Conservation (phyloP, 1,140 invertebrate genomes). For the Zaprionus ornatus region DNA sequence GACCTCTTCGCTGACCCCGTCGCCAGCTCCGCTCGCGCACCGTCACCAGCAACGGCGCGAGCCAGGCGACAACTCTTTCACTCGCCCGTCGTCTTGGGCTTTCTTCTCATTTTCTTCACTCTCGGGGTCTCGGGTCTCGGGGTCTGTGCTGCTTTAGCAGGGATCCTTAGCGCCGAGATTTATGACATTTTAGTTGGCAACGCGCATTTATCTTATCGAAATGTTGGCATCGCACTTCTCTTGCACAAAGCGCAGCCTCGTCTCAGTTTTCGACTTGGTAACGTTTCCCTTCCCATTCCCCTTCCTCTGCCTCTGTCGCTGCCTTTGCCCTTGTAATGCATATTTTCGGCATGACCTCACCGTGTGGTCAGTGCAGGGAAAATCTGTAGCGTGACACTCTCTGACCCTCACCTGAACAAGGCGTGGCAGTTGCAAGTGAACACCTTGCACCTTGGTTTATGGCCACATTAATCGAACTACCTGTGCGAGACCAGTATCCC, state of each 20-base stretch:
- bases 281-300: slow-evolving; percentile 2
- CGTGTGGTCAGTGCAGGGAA: slow-evolving; percentile 35
- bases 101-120: slow-evolving; percentile 57
- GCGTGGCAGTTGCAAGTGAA: not conserved
- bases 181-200: slow-evolving; percentile 83
- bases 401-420: not conserved
- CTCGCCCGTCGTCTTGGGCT: slow-evolving; percentile 47
- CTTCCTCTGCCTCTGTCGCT: not conserved
- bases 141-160: slow-evolving; percentile 40
- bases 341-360: slow-evolving; percentile 68
- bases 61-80: slow-evolving; percentile 72
- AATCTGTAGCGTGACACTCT: slow-evolving; percentile 37
- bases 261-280: not conserved
- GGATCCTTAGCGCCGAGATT: slow-evolving; percentile 81
- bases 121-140: slow-evolving; percentile 2
- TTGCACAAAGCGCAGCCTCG: slow-evolving; percentile 19
- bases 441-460: slow-evolving; percentile 33
- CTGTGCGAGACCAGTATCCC: slow-evolving; percentile 33
- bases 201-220: slow-evolving; percentile 83
- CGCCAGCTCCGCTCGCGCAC: slow-evolving; percentile 6
- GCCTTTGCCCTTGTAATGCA: slow-evolving; percentile 43
- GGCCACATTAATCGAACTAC: slow-evolving; percentile 61
- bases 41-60: slow-evolving; percentile 8
- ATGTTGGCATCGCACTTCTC: slow-evolving; percentile 68
- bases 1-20: slow-evolving; percentile 39